Base-by-base conservation (phyloP, 2,888 invertebrate genomes). In the Apoderus coryli region DNA sequence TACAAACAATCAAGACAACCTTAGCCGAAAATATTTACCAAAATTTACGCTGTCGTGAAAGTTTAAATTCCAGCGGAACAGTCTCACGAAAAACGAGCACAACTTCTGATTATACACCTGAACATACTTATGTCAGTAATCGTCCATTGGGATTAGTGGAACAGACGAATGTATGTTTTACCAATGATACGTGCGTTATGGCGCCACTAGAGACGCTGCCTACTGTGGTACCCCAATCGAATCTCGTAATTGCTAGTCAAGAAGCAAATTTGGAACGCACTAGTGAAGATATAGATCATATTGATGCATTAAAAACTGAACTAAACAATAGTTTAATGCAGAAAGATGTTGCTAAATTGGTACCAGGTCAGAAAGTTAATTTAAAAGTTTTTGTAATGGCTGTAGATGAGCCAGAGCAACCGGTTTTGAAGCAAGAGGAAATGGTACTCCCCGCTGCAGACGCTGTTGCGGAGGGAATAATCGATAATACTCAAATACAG, bases 41-140 rank as follows among this genome's bases (percentile, higher is more conserved):
- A 25, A 52, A 53, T 32, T 39, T 56, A 5, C 46, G 42, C 27
- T 49, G 51, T 33, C 40, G 58, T 13, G 59, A 60, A 31, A 60
- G 60, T 32, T 38, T 59, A 15, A 59, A 59, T 39, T 59, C 57
- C 32, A 58, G 57, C 38, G 58, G 57, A 11, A 58, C 58, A 1
- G 57, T 60, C 3, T 67, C 67, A 0, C 53, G 67, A n/a, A 68
- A 67, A 44, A 66, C 68, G 0, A 67, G 66, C 44, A 66, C 67
- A 1, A 61, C 67, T 4, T 67, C 66, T 11, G 67, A 68, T 37
- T 67, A 65, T 41, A 65, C 67, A 11, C 66, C 67, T 1, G 68
- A 68, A 37, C 63, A 63, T 39, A 67, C 66, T 9, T 54, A 53
- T 32, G 46, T 50, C 16, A 45, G 47, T 4, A 50, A 53, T 33